These are phyloP conservation scores for Muntiacus muntjak DNA, from an alignment of 2,113 vertebrate genomes.

Conservation along the genomic window DNA sequence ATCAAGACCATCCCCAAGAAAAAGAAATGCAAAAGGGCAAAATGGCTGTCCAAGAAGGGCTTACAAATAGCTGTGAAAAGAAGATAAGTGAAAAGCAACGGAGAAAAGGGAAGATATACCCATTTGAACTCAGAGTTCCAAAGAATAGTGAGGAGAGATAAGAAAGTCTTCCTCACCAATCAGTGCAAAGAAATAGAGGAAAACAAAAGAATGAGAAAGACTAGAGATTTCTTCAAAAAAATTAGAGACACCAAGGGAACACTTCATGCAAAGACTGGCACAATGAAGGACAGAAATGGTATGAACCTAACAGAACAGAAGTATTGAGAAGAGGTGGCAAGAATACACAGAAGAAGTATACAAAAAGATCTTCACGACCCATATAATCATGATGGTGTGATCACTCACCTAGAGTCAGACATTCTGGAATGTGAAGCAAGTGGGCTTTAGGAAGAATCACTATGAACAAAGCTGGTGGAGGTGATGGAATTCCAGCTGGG, in stretches of 20 bases:
- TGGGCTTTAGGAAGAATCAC: background rate
- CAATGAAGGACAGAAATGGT: background rate
- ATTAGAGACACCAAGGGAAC: background rate
- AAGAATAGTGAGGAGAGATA: background rate
- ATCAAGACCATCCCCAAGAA: background rate
- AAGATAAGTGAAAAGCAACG: background rate
- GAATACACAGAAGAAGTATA: background rate
- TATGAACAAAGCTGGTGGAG: background rate
- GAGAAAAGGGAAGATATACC: background rate
- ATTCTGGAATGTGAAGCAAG: background rate
- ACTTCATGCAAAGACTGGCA: background rate
- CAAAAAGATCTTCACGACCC: background rate
- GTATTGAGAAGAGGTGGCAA: background rate
- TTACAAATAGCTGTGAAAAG: background rate
- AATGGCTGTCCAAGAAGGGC: background rate
- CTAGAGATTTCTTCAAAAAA: background rate
- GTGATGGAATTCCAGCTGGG: background rate
- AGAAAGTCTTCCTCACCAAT: background rate
- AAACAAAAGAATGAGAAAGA: background rate
- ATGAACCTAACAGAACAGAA: background rate
- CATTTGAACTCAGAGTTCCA: background rate
- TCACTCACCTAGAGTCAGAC: background rate
- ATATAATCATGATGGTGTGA: background rate
- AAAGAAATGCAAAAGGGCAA: background rate
- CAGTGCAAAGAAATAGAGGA: background rate